Evolutionary conservation across 2,797 vertebrate species (phyloP).

Genomic region (Acipenser ruthenus): DNA sequence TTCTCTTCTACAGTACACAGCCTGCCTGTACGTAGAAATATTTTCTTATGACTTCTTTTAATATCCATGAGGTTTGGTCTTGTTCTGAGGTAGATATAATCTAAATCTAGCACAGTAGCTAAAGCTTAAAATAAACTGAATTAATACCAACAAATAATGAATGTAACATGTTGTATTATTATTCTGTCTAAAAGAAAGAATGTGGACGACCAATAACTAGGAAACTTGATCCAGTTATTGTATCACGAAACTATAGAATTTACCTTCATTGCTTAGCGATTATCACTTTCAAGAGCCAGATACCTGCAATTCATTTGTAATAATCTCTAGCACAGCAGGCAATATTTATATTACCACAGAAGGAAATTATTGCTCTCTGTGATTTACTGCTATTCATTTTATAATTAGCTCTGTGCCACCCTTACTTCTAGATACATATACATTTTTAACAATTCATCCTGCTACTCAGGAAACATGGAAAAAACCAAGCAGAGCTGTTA

Average conservation of each 20-base stretch:
- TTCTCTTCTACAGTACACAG: too few relatives aligned
- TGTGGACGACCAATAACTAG: too few relatives aligned
- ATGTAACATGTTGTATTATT: too few relatives aligned
- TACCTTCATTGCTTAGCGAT: slow-evolving; percentile 33
- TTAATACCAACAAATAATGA: too few relatives aligned
- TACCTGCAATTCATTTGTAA: slow-evolving; percentile 50
- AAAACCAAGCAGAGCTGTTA: slow-evolving; percentile 25
- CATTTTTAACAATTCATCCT: slow-evolving; percentile 27
- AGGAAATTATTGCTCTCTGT: slow-evolving; percentile 45
- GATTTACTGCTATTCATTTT: slow-evolving; percentile 47
- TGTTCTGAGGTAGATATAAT: too few relatives aligned
- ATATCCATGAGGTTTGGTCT: too few relatives aligned
- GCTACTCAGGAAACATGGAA: slow-evolving; percentile 42
- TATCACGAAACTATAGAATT: slow-evolving; percentile 25
- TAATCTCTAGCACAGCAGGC: slow-evolving; percentile 46
- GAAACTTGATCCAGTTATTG: slow-evolving; percentile 23
- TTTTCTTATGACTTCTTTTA: too few relatives aligned
- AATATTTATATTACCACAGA: slow-evolving; percentile 57
- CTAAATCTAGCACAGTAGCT: too few relatives aligned
- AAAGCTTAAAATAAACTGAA: too few relatives aligned
- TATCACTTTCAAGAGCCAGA: slow-evolving; percentile 50
- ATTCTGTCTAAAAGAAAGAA: too few relatives aligned
- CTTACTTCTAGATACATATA: slow-evolving; percentile 19
- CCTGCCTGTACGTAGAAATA: too few relatives aligned
- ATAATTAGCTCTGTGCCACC: slow-evolving; percentile 49